phyloP scores from a whole-genome alignment of 2,797 vertebrate genomes.

The Macropus fuliginosus region DNA sequence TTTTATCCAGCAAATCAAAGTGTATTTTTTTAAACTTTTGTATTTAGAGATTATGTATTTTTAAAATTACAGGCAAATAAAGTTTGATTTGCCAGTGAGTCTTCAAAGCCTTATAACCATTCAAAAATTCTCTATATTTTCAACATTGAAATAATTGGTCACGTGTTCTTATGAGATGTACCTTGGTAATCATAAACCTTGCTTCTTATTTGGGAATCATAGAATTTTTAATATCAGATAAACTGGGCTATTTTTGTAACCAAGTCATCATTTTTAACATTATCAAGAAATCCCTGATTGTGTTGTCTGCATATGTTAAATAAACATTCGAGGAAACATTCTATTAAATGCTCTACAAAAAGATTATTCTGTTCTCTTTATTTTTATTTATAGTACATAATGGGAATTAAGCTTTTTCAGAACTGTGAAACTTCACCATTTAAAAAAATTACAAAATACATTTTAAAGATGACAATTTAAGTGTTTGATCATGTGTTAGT shows the following conservation, averaged over 20 bases:
- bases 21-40: constrained; percentile 85
- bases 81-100: constrained; percentile 79
- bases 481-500: background rate
- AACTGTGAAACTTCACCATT: constrained; percentile 55
- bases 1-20: constrained; percentile 81
- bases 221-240: constrained; percentile 49
- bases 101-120: constrained; percentile 56
- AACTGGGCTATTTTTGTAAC: constrained; percentile 69
- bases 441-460: constrained; percentile 57
- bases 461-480: constrained; percentile 49
- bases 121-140: constrained; percentile 62
- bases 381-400: constrained; percentile 26
- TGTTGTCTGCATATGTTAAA: constrained; percentile 12
- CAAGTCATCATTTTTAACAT: constrained; percentile 59
- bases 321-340: constrained; percentile 56
- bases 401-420: constrained; percentile 55
- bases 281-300: constrained; percentile 51
- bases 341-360: constrained; percentile 54
- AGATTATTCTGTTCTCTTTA: constrained; percentile 1
- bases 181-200: constrained; percentile 47
- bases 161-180: constrained; percentile 40
- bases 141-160: constrained; percentile 59
- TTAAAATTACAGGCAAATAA: constrained; percentile 84
- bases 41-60: constrained; percentile 82
- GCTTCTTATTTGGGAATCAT: constrained; percentile 64